Base-by-base conservation (phyloP, 2,797 vertebrate genomes). In the Discoglossus pictus region DNA sequence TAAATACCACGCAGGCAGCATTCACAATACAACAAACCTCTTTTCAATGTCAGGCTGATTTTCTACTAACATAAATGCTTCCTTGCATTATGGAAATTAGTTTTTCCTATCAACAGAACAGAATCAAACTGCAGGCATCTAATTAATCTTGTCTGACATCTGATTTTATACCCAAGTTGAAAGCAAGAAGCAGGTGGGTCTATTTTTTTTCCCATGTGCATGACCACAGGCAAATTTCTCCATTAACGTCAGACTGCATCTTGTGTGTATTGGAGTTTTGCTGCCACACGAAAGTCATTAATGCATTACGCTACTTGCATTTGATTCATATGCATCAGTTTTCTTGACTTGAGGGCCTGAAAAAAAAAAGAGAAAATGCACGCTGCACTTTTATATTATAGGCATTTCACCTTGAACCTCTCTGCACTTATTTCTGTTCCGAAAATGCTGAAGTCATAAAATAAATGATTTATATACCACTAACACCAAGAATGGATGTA, bases 221-320 rank as follows among this genome's bases (percentile, higher is more conserved):
- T 93, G 89, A 89, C 94, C 91, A 84, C 84, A 79, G 94, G 94
- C 92, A 77, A 89, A 92, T 95, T 91, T 89, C 86, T 92, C 93
- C 94, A 97, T 97, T 97, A 97, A 92, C 91, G 95, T 96, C 94
- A 91, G 61, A 80, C 80, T 82, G 83, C 87, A 92, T 95, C 88
- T 91, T 83, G 25, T 82, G 82, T 87, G 85, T 82, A 84, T 86
- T 75, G n/a, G n/a, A 60, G 61, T 71, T 62, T 77, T 75, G 86
- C 89, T 92, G 93, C 86, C 80, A 82, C 86, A 80, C 83, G 81
- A 89, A 91, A 86, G 84, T 94, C 93, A 93, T 94, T 93, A 93
- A 88, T 93, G 91, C 91, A 92, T 93, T 92, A 93, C 68, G 75
- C 80, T 73, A 53, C 85, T 84, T 73, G 78, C 77, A 65, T 85